These are phyloP conservation scores for Odontophorus gujanensis DNA, from an alignment of 2,113 vertebrate genomes.

Conservation along the genomic window DNA sequence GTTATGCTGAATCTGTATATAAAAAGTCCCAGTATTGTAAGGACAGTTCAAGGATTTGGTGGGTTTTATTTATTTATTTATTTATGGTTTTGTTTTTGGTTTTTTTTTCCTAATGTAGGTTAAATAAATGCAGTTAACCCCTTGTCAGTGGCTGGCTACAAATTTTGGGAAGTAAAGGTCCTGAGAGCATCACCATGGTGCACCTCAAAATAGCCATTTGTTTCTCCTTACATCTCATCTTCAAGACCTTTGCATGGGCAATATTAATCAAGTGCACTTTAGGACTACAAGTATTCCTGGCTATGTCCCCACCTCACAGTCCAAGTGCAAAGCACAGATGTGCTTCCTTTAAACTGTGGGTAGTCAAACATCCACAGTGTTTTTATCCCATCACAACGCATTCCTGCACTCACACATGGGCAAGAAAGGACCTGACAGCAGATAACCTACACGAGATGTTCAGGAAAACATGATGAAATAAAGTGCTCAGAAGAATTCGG, in stretches of 20 bases:
- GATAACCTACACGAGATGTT: background rate
- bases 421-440: background rate
- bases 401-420: background rate
- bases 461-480: background rate
- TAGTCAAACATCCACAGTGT: background rate
- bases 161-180: background rate
- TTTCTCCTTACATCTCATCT: background rate
- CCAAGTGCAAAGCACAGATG: background rate
- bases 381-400: background rate
- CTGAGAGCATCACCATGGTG: accelerated
- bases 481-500: background rate
- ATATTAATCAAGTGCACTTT: background rate
- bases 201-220: background rate
- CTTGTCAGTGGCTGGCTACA: background rate
- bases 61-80: background rate
- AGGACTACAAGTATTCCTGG: background rate
- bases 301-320: background rate
- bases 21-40: background rate
- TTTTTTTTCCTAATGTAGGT: background rate
- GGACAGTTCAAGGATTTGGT: background rate
- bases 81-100: no score
- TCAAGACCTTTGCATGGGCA: background rate
- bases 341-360: background rate
- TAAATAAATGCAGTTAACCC: background rate
- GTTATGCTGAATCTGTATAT: background rate